Percentiles rank a stretch among this genome's conserved stretches.
Conservation (phyloP, 2,113 vertebrate genomes). For the Eidolon helvum region DNA sequence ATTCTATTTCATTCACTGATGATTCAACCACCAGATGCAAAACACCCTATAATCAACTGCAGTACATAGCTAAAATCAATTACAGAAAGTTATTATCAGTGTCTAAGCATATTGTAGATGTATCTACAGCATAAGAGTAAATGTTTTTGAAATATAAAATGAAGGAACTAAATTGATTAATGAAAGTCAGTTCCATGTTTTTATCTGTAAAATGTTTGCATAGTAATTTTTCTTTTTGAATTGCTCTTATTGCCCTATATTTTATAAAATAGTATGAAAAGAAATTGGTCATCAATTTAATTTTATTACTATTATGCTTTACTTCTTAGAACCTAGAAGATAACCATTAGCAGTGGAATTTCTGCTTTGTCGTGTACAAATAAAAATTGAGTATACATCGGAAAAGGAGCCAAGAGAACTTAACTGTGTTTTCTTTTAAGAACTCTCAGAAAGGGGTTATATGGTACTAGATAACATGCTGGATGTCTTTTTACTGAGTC, state of each 20-base stretch:
- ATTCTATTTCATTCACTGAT: background rate
- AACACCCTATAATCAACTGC: background rate
- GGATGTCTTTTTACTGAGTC: constrained; percentile 6
- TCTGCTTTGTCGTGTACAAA: background rate
- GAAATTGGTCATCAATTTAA: constrained; percentile 38
- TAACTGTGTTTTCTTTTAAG: constrained; percentile 32
- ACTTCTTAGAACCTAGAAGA: background rate
- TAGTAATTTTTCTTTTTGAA: constrained; percentile 37
- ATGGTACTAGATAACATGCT: background rate
- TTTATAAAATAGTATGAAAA: constrained; percentile 42
- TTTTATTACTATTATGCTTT: background rate
- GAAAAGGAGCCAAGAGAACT: background rate
- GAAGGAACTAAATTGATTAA: background rate
- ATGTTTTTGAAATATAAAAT: constrained; percentile 16
- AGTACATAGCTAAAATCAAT: constrained; percentile 14
- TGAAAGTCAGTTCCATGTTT: background rate
- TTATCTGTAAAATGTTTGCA: background rate
- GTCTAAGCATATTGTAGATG: background rate
- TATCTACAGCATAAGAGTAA: background rate
- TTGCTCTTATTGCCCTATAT: background rate
- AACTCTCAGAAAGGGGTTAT: background rate
- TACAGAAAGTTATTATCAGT: background rate
- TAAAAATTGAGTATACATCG: constrained; percentile 12
- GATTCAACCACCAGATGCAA: constrained; percentile 31
- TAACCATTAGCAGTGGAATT: background rate